phyloP scores from a whole-genome alignment of 2,113 vertebrate genomes.

The Burhinus bistriatus region DNA sequence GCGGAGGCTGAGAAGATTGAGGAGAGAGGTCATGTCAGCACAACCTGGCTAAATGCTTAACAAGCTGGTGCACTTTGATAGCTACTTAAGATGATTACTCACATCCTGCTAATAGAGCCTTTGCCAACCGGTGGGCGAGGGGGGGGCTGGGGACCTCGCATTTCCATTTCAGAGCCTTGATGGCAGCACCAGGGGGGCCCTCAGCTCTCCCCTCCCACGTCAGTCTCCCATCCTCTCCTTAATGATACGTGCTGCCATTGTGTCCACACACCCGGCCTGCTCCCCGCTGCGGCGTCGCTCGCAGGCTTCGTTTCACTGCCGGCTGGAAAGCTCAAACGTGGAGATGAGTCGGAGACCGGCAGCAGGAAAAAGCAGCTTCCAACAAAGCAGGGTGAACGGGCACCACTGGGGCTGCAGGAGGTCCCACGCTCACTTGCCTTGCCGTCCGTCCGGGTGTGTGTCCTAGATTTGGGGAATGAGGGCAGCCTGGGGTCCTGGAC shows the following conservation, averaged over 20 bases:
- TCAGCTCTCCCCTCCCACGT: background rate
- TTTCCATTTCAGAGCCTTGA: constrained; percentile 19
- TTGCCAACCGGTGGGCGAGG: background rate
- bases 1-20: constrained; percentile 1
- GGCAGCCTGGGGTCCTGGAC: background rate
- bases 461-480: background rate
- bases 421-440: background rate
- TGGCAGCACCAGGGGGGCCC: constrained; percentile 2
- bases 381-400: background rate
- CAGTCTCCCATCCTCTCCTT: background rate
- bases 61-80: constrained; percentile 31
- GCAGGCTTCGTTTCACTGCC: background rate
- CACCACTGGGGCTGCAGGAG: background rate
- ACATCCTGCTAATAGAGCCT: constrained; percentile 28
- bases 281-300: background rate
- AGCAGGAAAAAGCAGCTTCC: background rate
- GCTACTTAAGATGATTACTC: constrained; percentile 44
- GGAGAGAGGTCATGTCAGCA: constrained; percentile 18
- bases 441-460: fast-evolving
- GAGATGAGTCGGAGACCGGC: background rate
- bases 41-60: constrained; percentile 46
- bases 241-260: background rate
- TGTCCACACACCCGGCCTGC: background rate
- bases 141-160: background rate
- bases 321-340: background rate